Conservation (phyloP, 2,888 invertebrate species). For the Bembecia ichneumoniformis region DNA sequence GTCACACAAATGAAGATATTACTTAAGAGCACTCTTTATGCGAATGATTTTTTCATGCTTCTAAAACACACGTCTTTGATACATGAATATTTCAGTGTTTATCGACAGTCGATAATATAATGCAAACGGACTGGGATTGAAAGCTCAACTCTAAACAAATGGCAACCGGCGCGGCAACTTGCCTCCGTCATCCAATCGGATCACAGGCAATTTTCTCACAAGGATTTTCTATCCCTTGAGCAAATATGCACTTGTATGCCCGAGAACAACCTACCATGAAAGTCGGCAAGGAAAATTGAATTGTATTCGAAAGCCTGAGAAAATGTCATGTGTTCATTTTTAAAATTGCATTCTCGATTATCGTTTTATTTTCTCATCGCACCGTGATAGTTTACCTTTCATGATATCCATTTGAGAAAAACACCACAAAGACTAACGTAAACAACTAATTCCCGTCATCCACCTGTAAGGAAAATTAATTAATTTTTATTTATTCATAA, state of each 20-base stretch:
- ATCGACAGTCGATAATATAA: slow-evolving; percentile 26
- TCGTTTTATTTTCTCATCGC: slow-evolving; percentile 3
- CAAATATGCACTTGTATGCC: slow-evolving; percentile 53
- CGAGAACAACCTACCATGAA: slow-evolving; percentile 31
- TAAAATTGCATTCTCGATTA: slow-evolving; percentile 12
- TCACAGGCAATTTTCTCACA: slow-evolving; percentile 49
- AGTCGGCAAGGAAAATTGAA: slow-evolving; percentile 48
- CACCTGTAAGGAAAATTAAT: too few relatives aligned
- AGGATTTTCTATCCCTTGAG: slow-evolving; percentile 50
- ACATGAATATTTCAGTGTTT: slow-evolving; percentile 6
- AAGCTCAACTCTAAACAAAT: slow-evolving; percentile 29
- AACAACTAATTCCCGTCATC: too few relatives aligned
- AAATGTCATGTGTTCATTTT: slow-evolving; percentile 24
- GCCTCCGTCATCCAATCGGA: slow-evolving; percentile 34
- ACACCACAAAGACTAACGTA: too few relatives aligned
- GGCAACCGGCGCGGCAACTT: slow-evolving; percentile 32
- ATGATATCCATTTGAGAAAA: background rate
- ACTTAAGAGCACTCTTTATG: too few relatives aligned
- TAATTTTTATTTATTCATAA: too few relatives aligned
- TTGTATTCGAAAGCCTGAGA: slow-evolving; percentile 28
- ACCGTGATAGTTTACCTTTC: background rate
- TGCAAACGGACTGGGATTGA: slow-evolving; percentile 16
- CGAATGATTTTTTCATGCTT: too few relatives aligned
- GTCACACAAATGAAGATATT: too few relatives aligned
- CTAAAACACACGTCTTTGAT: too few relatives aligned